Evolutionary conservation across 1,140 invertebrate species (phyloP).

Genomic region (Lycorma delicatula): DNA sequence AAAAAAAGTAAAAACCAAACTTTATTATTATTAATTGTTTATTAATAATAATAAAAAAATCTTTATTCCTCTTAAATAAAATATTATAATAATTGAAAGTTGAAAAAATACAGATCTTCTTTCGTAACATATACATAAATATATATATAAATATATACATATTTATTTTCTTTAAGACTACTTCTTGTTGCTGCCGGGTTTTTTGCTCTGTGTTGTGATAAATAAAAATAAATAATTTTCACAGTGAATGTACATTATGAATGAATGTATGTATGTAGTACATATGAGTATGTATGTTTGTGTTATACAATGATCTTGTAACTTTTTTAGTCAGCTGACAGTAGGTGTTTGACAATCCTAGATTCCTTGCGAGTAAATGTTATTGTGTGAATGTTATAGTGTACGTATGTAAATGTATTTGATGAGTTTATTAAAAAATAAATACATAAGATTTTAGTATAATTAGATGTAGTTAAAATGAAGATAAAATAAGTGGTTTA

Average conservation of each 20-base stretch:
- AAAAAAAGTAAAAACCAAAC: conserved; percentile 17
- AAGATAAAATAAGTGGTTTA: not conserved
- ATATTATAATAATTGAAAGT: not conserved
- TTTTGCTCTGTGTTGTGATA: conserved; percentile 29
- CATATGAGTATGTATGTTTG: not conserved
- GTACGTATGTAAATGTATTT: no score
- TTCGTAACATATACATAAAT: not conserved
- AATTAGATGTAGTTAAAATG: not conserved
- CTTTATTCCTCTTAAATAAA: not conserved
- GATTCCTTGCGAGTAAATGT: no score
- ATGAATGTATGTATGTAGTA: not conserved
- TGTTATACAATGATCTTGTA: not conserved
- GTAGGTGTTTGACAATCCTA: conserved; percentile 19
- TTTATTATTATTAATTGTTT: conserved; percentile 8
- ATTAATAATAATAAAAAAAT: no score
- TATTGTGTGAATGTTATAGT: no score
- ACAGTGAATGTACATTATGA: conserved; percentile 19
- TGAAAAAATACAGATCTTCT: not conserved
- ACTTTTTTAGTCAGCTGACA: conserved; percentile 22
- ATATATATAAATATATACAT: not conserved
- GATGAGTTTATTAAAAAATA: no score
- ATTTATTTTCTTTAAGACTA: conserved; percentile 15
- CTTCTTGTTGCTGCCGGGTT: conserved; percentile 26
- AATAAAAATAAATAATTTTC: conserved; percentile 25
- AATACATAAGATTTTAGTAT: no score